phyloP scores from a whole-genome alignment of 2,113 vertebrate genomes.

The Cyanoliseus patagonus region DNA sequence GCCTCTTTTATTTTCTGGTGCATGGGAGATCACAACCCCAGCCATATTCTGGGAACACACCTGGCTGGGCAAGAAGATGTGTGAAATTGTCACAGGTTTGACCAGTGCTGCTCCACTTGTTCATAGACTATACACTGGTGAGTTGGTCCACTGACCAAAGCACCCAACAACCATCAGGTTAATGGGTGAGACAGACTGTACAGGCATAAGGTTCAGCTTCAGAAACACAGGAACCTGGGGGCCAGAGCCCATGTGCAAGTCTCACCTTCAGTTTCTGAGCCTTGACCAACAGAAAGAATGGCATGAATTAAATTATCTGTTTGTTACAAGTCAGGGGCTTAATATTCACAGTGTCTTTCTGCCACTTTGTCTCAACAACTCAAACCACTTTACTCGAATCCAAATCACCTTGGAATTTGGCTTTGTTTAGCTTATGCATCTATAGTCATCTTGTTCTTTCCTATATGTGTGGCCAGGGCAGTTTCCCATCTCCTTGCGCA shows the following conservation, averaged over 20 bases:
- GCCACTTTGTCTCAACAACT: neutral
- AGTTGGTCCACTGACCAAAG: neutral
- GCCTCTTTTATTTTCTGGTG: neutral
- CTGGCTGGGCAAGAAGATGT: neutral
- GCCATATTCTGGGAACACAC: neutral
- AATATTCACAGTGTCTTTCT: neutral
- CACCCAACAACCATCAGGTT: neutral
- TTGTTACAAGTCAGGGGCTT: neutral
- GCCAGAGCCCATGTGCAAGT: neutral
- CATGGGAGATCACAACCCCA: neutral
- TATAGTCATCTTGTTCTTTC: neutral
- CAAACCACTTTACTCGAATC: neutral
- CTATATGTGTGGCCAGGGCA: neutral
- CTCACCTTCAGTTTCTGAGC: neutral
- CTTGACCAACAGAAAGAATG: neutral
- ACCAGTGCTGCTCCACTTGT: neutral
- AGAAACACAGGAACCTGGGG: neutral
- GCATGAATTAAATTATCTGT: neutral
- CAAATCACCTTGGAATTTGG: neutral
- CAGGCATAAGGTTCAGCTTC: neutral
- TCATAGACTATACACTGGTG: accelerated
- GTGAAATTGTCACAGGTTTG: neutral
- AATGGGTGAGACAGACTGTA: neutral
- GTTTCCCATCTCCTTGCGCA: neutral
- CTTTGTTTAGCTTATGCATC: neutral